phyloP scores from a whole-genome alignment of 2,888 invertebrate genomes.

The Thereva unica region DNA sequence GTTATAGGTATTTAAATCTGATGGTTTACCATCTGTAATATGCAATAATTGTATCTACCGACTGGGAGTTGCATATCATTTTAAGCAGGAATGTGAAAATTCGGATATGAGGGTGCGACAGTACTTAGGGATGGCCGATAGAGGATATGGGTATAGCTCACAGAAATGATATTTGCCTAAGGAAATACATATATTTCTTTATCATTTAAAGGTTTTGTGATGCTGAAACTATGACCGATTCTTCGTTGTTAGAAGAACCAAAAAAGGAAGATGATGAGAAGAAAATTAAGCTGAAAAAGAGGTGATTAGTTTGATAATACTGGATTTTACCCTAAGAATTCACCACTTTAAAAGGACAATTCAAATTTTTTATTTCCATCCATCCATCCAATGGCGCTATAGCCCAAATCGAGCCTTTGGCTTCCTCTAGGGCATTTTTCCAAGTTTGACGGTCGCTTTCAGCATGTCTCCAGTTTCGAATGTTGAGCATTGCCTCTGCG shows the following conservation, averaged over 20 bases:
- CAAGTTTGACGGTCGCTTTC: no score
- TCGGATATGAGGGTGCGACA: conserved; percentile 64
- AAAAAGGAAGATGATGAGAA: conserved; percentile 45
- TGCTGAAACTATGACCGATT: conserved; percentile 65
- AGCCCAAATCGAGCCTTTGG: no score
- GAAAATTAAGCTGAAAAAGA: conserved; percentile 46
- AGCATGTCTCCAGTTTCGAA: no score
- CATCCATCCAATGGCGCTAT: no score
- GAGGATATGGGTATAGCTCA: conserved; percentile 48
- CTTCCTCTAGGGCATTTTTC: no score
- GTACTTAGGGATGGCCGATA: conserved; percentile 61
- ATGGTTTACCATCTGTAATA: conserved; percentile 65
- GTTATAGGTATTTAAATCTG: conserved; percentile 60
- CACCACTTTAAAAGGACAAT: no score
- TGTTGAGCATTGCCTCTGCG: no score
- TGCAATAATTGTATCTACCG: conserved; percentile 68
- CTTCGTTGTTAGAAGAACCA: conserved; percentile 43
- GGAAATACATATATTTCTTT: neutral
- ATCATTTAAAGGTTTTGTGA: conserved; percentile 59
- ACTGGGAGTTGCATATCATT: conserved; percentile 66
- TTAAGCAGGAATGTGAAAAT: conserved; percentile 67
- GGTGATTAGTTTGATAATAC: conserved; percentile 33
- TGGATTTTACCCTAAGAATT: neutral
- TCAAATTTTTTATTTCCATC: no score
- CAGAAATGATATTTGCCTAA: conserved; percentile 46